Percentiles rank a stretch among this genome's conserved stretches.
Conservation (phyloP, 2,113 vertebrate genomes). For the Austrofundulus limnaeus region DNA sequence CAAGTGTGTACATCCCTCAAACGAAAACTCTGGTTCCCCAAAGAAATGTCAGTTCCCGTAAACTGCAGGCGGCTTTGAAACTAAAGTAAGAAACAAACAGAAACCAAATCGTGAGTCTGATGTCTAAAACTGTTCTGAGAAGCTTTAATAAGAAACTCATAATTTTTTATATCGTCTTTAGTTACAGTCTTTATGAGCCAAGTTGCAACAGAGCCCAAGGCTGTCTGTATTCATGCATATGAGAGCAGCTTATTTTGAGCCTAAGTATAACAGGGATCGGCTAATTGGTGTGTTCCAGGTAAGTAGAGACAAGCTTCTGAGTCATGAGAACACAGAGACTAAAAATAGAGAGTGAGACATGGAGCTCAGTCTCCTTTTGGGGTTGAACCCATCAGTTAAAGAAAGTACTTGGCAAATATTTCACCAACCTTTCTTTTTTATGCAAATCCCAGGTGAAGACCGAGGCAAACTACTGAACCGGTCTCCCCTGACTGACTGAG, state of each 20-base stretch:
- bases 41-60: too few species aligned
- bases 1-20: too few species aligned
- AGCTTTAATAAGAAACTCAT: too few species aligned
- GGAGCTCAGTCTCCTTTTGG: background rate
- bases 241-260: constrained; percentile 28
- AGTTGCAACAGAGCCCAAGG: too few species aligned
- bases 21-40: too few species aligned
- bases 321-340: constrained; percentile 25
- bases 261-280: constrained; percentile 12
- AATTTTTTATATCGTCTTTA: too few species aligned
- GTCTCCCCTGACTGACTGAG: background rate
- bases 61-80: too few species aligned
- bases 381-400: background rate
- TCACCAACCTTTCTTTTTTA: background rate
- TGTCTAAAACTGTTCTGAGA: too few species aligned
- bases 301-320: constrained; percentile 29
- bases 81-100: too few species aligned
- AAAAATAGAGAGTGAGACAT: background rate
- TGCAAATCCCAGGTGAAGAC: background rate
- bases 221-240: background rate
- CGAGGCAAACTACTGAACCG: background rate
- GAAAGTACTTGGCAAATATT: background rate
- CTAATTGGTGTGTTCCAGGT: constrained; percentile 25
- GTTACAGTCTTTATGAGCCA: too few species aligned
- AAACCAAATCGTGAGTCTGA: too few species aligned